Evolutionary conservation across 2,113 vertebrate genomes (phyloP).

Genomic region (Fregata magnificens): DNA sequence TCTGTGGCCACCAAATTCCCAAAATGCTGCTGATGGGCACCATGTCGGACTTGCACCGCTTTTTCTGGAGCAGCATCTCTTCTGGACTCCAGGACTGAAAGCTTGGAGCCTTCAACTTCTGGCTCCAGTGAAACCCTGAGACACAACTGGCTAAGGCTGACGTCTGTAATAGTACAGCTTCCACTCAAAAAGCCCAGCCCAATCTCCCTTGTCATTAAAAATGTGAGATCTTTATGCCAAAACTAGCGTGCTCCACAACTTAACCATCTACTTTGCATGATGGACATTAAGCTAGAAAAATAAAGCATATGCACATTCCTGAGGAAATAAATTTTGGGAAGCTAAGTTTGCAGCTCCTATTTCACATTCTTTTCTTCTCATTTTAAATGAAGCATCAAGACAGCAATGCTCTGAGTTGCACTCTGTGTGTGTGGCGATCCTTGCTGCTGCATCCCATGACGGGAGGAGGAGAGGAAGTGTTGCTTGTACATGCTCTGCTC

Average conservation of each 20-base stretch:
- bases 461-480: background rate
- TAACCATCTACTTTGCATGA: background rate
- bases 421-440: background rate
- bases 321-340: background rate
- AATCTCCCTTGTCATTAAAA: background rate
- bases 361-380: background rate
- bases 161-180: background rate
- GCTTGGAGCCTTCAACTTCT: background rate
- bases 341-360: background rate
- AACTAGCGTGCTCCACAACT: background rate
- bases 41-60: rapidly evolving
- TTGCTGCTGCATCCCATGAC: background rate
- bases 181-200: background rate
- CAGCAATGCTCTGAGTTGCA: background rate
- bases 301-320: background rate
- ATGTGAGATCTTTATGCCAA: background rate
- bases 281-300: background rate
- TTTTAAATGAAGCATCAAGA: background rate
- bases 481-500: background rate
- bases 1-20: background rate
- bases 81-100: background rate
- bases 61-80: background rate
- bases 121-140: background rate
- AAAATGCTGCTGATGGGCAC: background rate
- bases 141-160: background rate